Evolutionary conservation across 2,113 vertebrate species (phyloP).

Genomic region (Oreochromis aureus): DNA sequence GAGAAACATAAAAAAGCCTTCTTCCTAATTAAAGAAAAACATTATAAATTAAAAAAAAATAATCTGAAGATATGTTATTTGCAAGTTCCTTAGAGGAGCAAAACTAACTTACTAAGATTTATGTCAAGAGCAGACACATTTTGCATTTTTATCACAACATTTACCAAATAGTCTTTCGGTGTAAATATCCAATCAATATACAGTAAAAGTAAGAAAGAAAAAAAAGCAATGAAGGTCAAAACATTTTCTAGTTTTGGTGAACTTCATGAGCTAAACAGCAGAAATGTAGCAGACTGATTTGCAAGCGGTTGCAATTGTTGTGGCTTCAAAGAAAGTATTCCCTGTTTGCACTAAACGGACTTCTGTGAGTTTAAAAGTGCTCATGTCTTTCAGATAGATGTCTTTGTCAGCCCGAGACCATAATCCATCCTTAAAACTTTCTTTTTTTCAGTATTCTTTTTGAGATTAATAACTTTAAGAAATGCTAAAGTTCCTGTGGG

Average conservation of each 20-base stretch:
- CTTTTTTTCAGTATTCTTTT: not conserved
- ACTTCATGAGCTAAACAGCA: not conserved
- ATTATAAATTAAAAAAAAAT: not conserved
- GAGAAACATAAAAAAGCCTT: not conserved
- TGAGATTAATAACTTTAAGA: not conserved
- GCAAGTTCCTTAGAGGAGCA: not conserved
- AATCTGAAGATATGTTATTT: not conserved
- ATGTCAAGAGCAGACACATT: not conserved
- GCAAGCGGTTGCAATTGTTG: not conserved
- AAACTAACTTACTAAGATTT: not conserved
- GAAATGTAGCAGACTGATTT: not conserved
- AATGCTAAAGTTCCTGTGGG: not conserved
- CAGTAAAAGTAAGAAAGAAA: not conserved
- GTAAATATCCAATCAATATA: not conserved
- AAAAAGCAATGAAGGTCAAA: rapidly evolving
- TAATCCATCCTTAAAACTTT: not conserved
- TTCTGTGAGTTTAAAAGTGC: not conserved
- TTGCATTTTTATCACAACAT: not conserved
- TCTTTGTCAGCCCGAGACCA: not conserved
- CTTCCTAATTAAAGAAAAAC: not conserved
- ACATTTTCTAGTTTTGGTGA: not conserved
- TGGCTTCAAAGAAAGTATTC: not conserved
- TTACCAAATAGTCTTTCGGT: not conserved
- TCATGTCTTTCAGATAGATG: not conserved
- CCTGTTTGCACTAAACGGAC: not conserved